Evolutionary conservation across 1,140 invertebrate species (phyloP), one percentile per base, ranked within the genome.

Genomic region (Drosophila ironensis): DNA sequence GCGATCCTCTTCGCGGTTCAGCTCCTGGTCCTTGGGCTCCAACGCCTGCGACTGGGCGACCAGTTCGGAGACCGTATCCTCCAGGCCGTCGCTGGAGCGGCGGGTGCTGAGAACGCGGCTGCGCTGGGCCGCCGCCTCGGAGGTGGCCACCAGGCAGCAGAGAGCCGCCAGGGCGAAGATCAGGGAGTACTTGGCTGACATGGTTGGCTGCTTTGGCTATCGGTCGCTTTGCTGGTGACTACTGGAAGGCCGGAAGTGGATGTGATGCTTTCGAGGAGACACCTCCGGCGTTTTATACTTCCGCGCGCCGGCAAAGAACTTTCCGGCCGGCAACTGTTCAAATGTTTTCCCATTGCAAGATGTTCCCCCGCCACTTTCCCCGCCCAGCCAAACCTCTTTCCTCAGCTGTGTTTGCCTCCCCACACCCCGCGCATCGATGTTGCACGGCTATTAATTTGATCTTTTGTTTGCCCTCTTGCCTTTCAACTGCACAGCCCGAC

Each of bases 401-500:
- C 24, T n/a, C 70, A 78, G 72, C 77, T 84, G 78, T 80, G 54
- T 78, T 77, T 82, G 68, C 27, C 24, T 25, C 37, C 42, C 50
- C n/a, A 37, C 42, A 27, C n/a, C 14, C 22, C 40, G 16, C 20
- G 57, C 17, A 50, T 71, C 30, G 56, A 48, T 48, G 30, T 47
- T 59, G 54, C 48, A 11, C 42, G 48, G 76, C 73, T 74, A 84
- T 84, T 84, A 84, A 78, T 73, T 86, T 74, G 78, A 84, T 86
- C 78, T 84, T 84, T 84, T 84, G 78, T 84, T 77, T 82, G 57
- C 51, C 50, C 25, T 37, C 53, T 46, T 50, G 66, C 52, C 56
- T 73, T 53, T 33, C 56, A 72, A 20, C 38, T 64, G 56, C 61
- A n/a, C n/a, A 56, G 57, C 51, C n/a, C n/a, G n/a, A 38, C 37